Percentiles rank a stretch among this genome's conserved stretches.
These are phyloP conservation scores for Thinocorus orbignyianus DNA, from an alignment of 2,113 vertebrate genomes.

Conservation along the genomic window DNA sequence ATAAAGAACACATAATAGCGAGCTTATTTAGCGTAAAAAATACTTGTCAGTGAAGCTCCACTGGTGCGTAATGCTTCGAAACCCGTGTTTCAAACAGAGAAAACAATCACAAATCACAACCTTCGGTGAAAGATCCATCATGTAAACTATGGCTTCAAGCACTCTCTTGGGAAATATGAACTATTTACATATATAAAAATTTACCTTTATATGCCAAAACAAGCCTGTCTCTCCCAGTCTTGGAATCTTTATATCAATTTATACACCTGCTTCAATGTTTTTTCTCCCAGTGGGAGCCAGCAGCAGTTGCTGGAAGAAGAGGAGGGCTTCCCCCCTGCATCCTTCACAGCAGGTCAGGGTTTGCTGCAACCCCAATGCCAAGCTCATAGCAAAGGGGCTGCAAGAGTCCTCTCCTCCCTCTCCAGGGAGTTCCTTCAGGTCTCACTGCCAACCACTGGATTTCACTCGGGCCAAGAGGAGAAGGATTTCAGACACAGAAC, in stretches of 20 bases:
- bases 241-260: background rate
- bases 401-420: background rate
- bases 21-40: constrained; percentile 15
- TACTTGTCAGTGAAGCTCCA: background rate
- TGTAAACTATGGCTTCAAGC: background rate
- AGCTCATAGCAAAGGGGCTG: background rate
- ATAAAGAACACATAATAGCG: constrained; percentile 12
- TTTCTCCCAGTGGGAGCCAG: background rate
- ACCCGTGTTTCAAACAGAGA: background rate
- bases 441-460: background rate
- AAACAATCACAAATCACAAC: constrained; percentile 34
- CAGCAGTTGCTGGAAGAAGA: background rate
- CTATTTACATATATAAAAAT: background rate
- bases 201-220: background rate
- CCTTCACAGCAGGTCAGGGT: background rate
- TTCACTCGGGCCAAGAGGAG: background rate
- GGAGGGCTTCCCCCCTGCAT: background rate
- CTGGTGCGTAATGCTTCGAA: background rate
- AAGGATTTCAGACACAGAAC: background rate
- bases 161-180: background rate
- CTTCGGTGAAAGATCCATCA: background rate
- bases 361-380: background rate
- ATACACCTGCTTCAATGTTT: background rate
- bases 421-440: background rate
- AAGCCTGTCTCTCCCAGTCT: background rate